These are phyloP conservation scores for Cataglyphis livida DNA, from an alignment of 2,888 invertebrate species.

Conservation along the genomic window DNA sequence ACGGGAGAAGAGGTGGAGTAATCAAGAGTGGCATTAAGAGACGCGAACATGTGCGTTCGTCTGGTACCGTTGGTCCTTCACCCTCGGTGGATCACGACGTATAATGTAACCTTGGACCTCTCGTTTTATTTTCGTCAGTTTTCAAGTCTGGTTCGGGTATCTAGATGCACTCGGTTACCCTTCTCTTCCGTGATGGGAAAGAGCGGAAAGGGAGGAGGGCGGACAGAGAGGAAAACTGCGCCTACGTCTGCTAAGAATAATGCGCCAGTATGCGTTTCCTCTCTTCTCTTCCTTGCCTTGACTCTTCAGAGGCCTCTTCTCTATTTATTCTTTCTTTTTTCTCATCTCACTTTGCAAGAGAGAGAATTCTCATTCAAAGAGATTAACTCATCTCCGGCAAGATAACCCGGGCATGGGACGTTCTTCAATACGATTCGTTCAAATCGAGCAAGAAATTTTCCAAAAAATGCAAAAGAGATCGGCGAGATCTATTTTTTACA, in stretches of 20 bases:
- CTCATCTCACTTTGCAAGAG: background rate
- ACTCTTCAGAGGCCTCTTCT: background rate
- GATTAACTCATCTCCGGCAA: slow-evolving; percentile 32
- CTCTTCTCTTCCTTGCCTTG: background rate
- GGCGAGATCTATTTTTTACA: background rate
- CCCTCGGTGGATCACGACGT: slow-evolving; percentile 1
- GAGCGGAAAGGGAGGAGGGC: background rate
- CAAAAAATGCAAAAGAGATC: background rate
- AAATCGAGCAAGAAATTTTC: background rate
- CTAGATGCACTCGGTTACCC: slow-evolving; percentile 7
- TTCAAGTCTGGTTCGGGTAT: slow-evolving; percentile 20
- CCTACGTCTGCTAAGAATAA: slow-evolving; percentile 40
- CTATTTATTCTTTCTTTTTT: background rate
- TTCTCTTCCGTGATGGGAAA: background rate
- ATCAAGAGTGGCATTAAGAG: slow-evolving; percentile 37
- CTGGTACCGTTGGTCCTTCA: slow-evolving; percentile 28
- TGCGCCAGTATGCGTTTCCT: slow-evolving; percentile 43
- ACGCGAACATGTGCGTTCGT: background rate
- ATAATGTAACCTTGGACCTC: slow-evolving; percentile 15
- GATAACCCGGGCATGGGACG: background rate
- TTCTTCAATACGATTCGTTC: background rate
- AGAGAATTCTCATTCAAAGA: slow-evolving; percentile 23
- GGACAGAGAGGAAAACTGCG: slow-evolving; percentile 7
- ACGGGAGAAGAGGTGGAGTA: background rate
- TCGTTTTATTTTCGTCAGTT: slow-evolving; percentile 40